Evolutionary conservation across 2,113 vertebrate species (phyloP), one percentile per base, ranked within the genome.

Genomic region (Sorex fumeus): DNA sequence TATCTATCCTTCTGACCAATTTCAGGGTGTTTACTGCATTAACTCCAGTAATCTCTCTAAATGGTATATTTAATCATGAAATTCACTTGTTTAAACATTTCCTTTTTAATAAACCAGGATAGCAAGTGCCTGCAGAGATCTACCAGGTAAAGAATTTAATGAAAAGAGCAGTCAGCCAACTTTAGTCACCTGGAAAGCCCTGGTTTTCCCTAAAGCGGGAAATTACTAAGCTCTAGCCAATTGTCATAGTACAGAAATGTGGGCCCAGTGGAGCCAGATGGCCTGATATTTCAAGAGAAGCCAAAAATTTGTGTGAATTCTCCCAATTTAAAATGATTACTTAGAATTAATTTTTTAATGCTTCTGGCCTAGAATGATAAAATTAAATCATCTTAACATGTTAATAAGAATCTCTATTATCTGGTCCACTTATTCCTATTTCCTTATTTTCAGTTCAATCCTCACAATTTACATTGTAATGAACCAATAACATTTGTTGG

Each of bases 201-300:
- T 9, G 43, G 2, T 34, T 66, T 71, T 8, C 13, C 40, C n/a
- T n/a, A 57, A 25, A 71, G 43, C 66, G 60, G 66, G 34, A n/a
- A 18, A 78, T 62, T 53, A 53, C 15, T 32, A 36, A 69, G 32
- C 8, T 50, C 30, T 34, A 90, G 36, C 1, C 32, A 71, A 16
- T 62, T 76, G 57, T 84, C 25, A 13, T 21, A 70, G 30, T 23
- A 19, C 7, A 64, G 79, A 60, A 85, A 64, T 9, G 6, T n/a
- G 62, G 60, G 30, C 15, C 18, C 21, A 28, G 43, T 47, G 21
- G 34, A 25, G 16, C 21, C 16, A 57, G 57, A 85, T 57, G 45
- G 70, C 72, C n/a, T 69, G 32, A 43, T 69, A 75, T 75, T 78
- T 86, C 67, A 82, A 88, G 66, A 83, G 43, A 93, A 83, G 67